Percentiles rank a stretch among this genome's conserved stretches.
Evolutionary conservation across 2,888 invertebrate species (phyloP).

Genomic region (Hipparchia sbordonii): DNA sequence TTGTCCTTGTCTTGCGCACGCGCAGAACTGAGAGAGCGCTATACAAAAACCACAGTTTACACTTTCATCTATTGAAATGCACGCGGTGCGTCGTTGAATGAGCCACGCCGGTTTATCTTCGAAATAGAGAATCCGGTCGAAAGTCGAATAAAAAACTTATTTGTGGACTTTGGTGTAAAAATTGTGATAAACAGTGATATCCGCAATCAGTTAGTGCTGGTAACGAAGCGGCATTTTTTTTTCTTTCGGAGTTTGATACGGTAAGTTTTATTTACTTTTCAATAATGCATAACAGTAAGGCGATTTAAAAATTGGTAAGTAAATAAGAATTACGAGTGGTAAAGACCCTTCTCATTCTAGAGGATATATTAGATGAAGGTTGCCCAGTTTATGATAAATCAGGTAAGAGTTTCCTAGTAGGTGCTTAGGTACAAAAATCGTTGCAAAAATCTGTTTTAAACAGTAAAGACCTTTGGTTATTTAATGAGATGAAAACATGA

Average conservation of each 20-base stretch:
- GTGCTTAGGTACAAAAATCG: too few relatives aligned
- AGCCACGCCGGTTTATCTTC: conserved; percentile 67
- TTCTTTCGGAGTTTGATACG: conserved; percentile 26
- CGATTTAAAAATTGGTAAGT: conserved; percentile 1
- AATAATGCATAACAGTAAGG: conserved; percentile 2
- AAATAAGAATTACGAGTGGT: too few relatives aligned
- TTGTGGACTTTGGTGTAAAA: conserved; percentile 51
- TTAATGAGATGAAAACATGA: background rate
- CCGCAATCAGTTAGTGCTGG: conserved; percentile 35
- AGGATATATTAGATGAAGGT: too few relatives aligned
- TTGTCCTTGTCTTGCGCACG: conserved; percentile 59
- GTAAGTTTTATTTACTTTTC: conserved; percentile 40
- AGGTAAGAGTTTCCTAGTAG: too few relatives aligned
- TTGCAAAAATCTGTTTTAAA: too few relatives aligned
- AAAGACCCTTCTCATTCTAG: too few relatives aligned
- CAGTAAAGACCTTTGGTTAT: too few relatives aligned
- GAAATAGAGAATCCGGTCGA: conserved; percentile 67
- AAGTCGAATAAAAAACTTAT: conserved; percentile 64
- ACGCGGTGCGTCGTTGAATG: conserved; percentile 74
- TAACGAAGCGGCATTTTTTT: conserved; percentile 24
- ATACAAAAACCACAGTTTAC: conserved; percentile 81
- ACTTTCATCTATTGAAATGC: conserved; percentile 82
- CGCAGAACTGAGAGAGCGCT: conserved; percentile 68
- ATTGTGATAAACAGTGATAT: conserved; percentile 43
- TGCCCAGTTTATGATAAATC: too few relatives aligned